These are phyloP conservation scores for Thecocarcelia acutangulata DNA, from an alignment of 2,888 invertebrate species.

Conservation along the genomic window DNA sequence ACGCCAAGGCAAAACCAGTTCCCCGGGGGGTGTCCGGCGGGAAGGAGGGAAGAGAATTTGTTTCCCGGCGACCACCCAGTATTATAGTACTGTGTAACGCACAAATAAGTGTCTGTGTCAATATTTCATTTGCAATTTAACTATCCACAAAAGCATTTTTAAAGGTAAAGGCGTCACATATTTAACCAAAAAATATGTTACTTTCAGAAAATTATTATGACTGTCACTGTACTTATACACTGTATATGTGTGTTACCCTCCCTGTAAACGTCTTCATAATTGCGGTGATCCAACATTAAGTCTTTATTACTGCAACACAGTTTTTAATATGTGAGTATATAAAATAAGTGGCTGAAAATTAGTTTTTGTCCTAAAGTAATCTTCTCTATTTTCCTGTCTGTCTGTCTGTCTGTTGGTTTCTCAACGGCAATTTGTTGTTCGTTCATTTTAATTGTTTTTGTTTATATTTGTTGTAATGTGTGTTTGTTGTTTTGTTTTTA, in stretches of 20 bases:
- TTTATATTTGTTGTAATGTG: neutral
- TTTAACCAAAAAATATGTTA: too few species aligned
- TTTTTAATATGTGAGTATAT: neutral
- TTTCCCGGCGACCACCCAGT: too few species aligned
- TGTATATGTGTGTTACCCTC: slow-evolving; percentile 17
- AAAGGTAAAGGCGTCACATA: too few species aligned
- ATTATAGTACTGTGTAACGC: too few species aligned
- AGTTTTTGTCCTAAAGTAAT: neutral
- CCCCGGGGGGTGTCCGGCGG: too few species aligned
- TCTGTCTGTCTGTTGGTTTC: neutral
- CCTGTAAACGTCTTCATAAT: neutral
- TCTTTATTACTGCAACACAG: neutral
- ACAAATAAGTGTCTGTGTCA: too few species aligned
- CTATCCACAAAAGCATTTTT: too few species aligned
- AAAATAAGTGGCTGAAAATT: neutral
- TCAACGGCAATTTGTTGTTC: slow-evolving; percentile 46
- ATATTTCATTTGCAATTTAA: too few species aligned
- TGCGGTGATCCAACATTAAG: neutral
- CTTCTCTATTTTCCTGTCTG: neutral
- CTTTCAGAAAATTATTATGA: neutral
- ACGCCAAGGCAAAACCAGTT: too few species aligned
- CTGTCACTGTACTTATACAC: neutral
- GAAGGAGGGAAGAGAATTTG: too few species aligned
- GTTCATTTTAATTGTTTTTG: slow-evolving; percentile 5
- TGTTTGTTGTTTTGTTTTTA: slow-evolving; percentile 1